Base-by-base conservation (phyloP, 2,113 vertebrate species). In the Prunella fulvescens region DNA sequence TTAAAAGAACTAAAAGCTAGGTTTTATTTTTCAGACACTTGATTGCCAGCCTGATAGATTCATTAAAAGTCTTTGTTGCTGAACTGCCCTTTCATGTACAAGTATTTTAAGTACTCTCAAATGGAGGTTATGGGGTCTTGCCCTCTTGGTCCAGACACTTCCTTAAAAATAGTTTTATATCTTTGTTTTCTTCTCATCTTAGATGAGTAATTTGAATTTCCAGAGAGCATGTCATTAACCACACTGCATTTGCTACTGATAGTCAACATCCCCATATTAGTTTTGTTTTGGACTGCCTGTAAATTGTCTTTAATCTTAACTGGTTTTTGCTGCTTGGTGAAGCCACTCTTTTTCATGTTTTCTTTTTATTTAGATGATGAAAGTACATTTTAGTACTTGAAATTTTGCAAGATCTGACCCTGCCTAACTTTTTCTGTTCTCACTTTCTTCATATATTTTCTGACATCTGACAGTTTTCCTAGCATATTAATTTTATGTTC, bases 161-260 rank as follows among this genome's bases (percentile, higher is more conserved):
- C 44, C 64, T 88, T 88, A 39, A 81, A 93, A 93, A 81, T 20
- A 70, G 11, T 78, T 92, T 88, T 80, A 83, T 83, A 51, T 73
- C 79, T 94, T 90, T 96, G 76, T 92, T 93, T 95, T 90, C 54
- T 61, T 81, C 86, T 90, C 51, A 58, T 90, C 54, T 77, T 66
- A 42, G 54, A 86, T 86, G 88, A 97, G 35, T 93, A 92, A 88
- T 94, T 90, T 88, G 83, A 26, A 81, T 88, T 90, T 82, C 74
- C 71, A 77, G 50, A 62, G 76, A 50, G 42, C 4, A 6, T 74
- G 51, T 86, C 86, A 93, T 94, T 90, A 93, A 19, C 58, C 39
- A 73, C 56, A 83, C 44, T 83, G 88, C 64, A 78, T 93, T 95
- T 90, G 39, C 76, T 81, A 22, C 58, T 86, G 47, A 25, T 78